These are phyloP conservation scores for Acanthurus tractus DNA, from an alignment of 2,797 vertebrate species.

Conservation along the genomic window DNA sequence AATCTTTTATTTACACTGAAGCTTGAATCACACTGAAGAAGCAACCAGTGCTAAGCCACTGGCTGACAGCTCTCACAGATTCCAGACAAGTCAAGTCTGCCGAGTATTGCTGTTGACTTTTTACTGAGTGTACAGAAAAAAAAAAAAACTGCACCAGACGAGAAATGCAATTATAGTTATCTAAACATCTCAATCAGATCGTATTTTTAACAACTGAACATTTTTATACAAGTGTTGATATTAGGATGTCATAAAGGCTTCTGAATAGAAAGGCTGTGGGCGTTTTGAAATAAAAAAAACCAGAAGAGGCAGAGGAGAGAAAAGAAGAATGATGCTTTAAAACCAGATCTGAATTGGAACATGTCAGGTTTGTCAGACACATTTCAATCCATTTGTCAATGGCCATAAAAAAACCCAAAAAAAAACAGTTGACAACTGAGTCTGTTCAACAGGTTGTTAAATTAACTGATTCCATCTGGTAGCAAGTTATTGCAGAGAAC, in stretches of 20 bases:
- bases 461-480: conserved; percentile 30
- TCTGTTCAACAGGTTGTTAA: conserved; percentile 50
- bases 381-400: conserved; percentile 28
- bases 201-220: conserved; percentile 52
- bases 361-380: conserved; percentile 31
- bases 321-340: not conserved
- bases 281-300: conserved; percentile 22
- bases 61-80: conserved; percentile 39
- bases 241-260: conserved; percentile 39
- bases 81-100: conserved; percentile 40
- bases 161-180: conserved; percentile 34
- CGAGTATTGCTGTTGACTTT: conserved; percentile 35
- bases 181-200: conserved; percentile 35
- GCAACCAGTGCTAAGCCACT: conserved; percentile 31
- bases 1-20: conserved; percentile 80
- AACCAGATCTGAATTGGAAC: conserved; percentile 13
- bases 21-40: conserved; percentile 60
- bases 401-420: conserved; percentile 45
- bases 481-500: conserved; percentile 20
- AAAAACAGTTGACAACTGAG: conserved; percentile 39
- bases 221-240: conserved; percentile 61
- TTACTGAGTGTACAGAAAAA: conserved; percentile 31
- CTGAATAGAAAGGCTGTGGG: conserved; percentile 46
- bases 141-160: conserved; percentile 5
- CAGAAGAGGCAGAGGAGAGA: not conserved